Percentiles rank a stretch among this genome's conserved stretches.
Evolutionary conservation across 2,888 invertebrate genomes (phyloP).

Genomic region (Scelioninae gen. 1): DNA sequence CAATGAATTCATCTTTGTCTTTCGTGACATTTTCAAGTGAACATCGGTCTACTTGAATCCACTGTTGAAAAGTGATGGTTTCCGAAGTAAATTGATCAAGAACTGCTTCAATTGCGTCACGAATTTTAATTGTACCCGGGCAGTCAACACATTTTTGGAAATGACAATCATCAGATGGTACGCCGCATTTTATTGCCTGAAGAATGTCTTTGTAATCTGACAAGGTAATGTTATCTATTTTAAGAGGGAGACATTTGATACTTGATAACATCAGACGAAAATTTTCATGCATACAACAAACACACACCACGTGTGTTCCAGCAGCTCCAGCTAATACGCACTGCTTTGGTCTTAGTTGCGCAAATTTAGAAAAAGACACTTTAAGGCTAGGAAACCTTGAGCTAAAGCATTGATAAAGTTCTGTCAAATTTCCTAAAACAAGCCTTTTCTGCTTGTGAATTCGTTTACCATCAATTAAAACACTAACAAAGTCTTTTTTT

Average conservation of each 20-base stretch:
- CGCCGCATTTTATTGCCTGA: slow-evolving; percentile 1
- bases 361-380: slow-evolving; percentile 38
- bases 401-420: slow-evolving; percentile 5
- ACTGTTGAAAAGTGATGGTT: slow-evolving; percentile 26
- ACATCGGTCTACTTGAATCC: background rate
- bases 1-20: slow-evolving; percentile 17
- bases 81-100: slow-evolving; percentile 12
- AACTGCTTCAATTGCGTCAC: background rate
- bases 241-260: too few species aligned
- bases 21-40: background rate
- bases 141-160: slow-evolving; percentile 9
- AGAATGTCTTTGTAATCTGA: slow-evolving; percentile 28
- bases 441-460: slow-evolving; percentile 9
- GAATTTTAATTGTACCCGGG: too few species aligned
- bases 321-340: slow-evolving; percentile 34
- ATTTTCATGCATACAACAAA: slow-evolving; percentile 3
- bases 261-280: too few species aligned
- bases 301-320: slow-evolving; percentile 41
- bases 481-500: slow-evolving; percentile 18
- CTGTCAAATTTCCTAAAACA: slow-evolving; percentile 25
- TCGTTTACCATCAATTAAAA: background rate
- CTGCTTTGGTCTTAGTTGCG: slow-evolving; percentile 12
- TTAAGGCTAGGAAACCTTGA: background rate
- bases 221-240: background rate
- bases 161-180: slow-evolving; percentile 33